These are phyloP conservation scores for Glaucomys volans DNA, from an alignment of 2,113 vertebrate genomes.

Conservation along the genomic window DNA sequence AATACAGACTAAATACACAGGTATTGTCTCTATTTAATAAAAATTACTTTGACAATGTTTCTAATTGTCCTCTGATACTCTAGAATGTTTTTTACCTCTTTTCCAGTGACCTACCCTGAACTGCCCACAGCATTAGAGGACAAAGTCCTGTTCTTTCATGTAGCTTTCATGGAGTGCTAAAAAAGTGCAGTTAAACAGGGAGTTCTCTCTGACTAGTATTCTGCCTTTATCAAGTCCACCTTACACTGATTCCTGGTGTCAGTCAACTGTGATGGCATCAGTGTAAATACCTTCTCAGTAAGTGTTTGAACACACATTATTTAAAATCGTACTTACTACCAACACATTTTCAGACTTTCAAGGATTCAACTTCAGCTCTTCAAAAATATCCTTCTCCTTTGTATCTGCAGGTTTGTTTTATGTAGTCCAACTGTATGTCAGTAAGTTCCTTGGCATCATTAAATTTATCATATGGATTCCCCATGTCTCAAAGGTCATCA, in stretches of 20 bases:
- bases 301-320: not conserved
- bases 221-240: not conserved
- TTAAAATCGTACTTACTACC: not conserved
- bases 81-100: not conserved
- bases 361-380: not conserved
- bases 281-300: not conserved
- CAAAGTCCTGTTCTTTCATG: not conserved
- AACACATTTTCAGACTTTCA: not conserved
- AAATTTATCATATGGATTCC: not conserved
- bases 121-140: not conserved
- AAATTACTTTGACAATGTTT: not conserved
- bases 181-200: not conserved
- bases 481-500: not conserved
- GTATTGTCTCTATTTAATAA: not conserved
- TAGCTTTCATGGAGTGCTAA: not conserved
- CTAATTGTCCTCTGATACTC: not conserved
- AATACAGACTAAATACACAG: not conserved
- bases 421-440: not conserved
- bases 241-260: not conserved
- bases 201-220: not conserved
- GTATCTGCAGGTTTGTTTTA: not conserved
- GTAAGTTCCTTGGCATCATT: not conserved
- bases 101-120: not conserved
- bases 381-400: not conserved
- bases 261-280: not conserved